Conservation (phyloP, 2,797 vertebrate genomes). For the Dromococcyx pavoninus region DNA sequence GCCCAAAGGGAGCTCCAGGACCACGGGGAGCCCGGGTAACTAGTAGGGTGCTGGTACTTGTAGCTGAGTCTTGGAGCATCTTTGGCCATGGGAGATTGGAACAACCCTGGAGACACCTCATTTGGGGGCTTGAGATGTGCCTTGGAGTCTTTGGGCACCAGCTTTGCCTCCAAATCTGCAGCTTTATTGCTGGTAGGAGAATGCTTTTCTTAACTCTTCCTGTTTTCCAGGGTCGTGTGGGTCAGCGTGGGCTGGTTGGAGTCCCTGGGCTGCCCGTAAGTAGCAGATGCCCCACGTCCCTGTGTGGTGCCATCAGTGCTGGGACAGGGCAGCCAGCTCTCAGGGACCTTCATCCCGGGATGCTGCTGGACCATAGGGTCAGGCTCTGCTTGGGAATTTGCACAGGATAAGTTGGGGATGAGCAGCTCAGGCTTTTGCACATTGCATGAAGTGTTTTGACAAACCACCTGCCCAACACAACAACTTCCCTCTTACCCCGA, state of each 20-base stretch:
- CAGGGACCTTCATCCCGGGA: neutral
- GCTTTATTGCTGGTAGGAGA: neutral
- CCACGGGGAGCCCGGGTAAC: slow-evolving; percentile 83
- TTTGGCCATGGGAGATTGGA: neutral
- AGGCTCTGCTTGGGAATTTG: neutral
- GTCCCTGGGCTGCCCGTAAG: slow-evolving; percentile 79
- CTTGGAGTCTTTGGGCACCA: neutral
- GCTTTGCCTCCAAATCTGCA: neutral
- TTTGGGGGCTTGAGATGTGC: neutral
- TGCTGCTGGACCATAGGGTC: accelerated
- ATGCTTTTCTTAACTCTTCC: neutral
- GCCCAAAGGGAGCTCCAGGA: slow-evolving; percentile 79
- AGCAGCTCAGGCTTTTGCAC: neutral
- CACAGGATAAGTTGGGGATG: accelerated
- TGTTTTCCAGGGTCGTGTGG: slow-evolving; percentile 78
- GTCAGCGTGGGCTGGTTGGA: slow-evolving; percentile 80
- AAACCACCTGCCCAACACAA: neutral
- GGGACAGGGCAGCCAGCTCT: neutral
- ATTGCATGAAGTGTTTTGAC: neutral
- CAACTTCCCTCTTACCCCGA: accelerated
- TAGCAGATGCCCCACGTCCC: neutral
- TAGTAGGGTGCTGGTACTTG: accelerated
- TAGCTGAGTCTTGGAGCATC: neutral
- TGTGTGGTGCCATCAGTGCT: accelerated
- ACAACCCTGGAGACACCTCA: neutral